Conservation (phyloP, 2,113 vertebrate genomes). For the Trogon surrucura region DNA sequence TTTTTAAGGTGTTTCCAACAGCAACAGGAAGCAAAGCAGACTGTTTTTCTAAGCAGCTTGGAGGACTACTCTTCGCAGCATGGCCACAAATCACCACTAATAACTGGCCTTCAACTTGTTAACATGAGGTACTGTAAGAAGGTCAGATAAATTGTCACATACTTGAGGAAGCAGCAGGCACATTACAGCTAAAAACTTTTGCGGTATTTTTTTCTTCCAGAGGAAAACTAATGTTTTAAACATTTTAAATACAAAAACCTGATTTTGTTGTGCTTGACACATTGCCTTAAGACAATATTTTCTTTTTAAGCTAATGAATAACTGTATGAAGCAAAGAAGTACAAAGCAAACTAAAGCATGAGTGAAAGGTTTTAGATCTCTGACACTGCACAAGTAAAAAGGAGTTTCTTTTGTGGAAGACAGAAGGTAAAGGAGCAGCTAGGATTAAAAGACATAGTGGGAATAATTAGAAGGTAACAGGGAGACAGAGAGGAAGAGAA, state of each 20-base stretch:
- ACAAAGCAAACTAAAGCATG: neutral
- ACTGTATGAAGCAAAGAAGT: neutral
- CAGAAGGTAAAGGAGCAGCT: neutral
- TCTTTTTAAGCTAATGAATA: slow-evolving; percentile 20
- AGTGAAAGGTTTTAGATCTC: neutral
- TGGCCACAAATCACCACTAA: neutral
- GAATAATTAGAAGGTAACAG: neutral
- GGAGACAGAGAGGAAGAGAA: neutral
- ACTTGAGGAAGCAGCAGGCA: neutral
- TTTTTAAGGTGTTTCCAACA: neutral
- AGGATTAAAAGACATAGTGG: neutral
- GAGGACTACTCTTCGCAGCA: neutral
- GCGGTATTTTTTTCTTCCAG: neutral
- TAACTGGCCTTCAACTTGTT: neutral
- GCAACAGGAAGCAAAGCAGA: neutral
- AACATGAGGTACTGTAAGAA: neutral
- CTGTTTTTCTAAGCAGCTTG: neutral
- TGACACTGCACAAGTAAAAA: neutral
- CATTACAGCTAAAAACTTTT: neutral
- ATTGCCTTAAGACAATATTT: neutral
- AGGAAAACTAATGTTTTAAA: slow-evolving; percentile 13
- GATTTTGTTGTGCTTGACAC: neutral
- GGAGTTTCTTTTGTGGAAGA: neutral
- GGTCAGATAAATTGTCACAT: neutral
- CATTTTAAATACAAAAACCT: neutral